Evolutionary conservation across 1,140 invertebrate species (phyloP).

Genomic region (Drosophila lacertosa): DNA sequence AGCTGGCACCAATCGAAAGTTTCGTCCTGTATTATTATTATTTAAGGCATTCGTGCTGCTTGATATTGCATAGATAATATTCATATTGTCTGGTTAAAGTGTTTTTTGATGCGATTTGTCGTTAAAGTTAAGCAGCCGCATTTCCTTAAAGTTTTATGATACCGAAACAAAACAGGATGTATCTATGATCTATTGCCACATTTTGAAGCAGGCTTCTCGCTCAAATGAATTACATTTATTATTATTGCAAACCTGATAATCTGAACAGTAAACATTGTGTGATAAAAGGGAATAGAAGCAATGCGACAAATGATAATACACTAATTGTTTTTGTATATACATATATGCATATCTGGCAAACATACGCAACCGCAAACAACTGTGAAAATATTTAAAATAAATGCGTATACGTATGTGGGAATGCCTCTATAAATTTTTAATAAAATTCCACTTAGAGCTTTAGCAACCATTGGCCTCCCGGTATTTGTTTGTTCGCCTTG

Average conservation of each 20-base stretch:
- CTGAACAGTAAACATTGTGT: too few relatives aligned
- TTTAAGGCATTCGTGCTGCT: conserved; percentile 21
- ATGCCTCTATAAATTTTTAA: conserved; percentile 62
- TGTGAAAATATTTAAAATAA: conserved; percentile 15
- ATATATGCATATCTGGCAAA: conserved; percentile 22
- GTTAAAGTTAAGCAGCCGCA: conserved; percentile 10
- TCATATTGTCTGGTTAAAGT: conserved; percentile 23
- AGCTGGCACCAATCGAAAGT: conserved; percentile 49
- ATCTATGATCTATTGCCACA: not conserved
- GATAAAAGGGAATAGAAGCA: not conserved
- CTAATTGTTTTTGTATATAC: not conserved
- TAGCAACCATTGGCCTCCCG: conserved; percentile 22
- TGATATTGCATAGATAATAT: conserved; percentile 25
- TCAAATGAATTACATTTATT: too few relatives aligned
- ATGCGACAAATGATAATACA: not conserved
- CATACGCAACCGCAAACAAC: conserved; percentile 38
- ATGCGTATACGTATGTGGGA: not conserved
- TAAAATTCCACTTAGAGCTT: conserved; percentile 68
- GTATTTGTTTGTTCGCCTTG: conserved; percentile 31
- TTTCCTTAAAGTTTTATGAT: not conserved
- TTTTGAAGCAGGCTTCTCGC: not conserved
- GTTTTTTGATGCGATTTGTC: conserved; percentile 7
- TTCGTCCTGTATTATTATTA: conserved; percentile 34
- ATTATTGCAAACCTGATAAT: too few relatives aligned
- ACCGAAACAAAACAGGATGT: not conserved